phyloP scores from a whole-genome alignment of 2,888 invertebrate genomes.

The Copidosoma aretas region DNA sequence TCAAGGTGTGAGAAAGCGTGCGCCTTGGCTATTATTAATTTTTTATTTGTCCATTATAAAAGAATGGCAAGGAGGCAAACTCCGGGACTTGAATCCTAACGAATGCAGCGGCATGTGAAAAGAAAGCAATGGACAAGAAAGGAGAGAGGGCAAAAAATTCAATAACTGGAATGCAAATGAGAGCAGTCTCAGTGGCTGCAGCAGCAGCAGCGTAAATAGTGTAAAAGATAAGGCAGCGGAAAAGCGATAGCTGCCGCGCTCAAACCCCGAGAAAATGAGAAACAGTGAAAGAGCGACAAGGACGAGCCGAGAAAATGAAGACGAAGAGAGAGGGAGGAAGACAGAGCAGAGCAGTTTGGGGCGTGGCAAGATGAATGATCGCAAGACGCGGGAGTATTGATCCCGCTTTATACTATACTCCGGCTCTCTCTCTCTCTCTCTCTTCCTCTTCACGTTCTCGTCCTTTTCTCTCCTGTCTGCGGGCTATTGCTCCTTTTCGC shows the following conservation, averaged over 20 bases:
- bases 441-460: slow-evolving; percentile 29
- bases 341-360: slow-evolving; percentile 57
- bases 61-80: too few relatives aligned
- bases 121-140: too few relatives aligned
- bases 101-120: too few relatives aligned
- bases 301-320: not conserved
- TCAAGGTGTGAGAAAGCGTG: too few relatives aligned
- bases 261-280: not conserved
- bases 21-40: too few relatives aligned
- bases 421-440: slow-evolving; percentile 47
- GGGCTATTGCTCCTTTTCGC: too few relatives aligned
- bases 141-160: too few relatives aligned
- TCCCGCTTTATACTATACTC: slow-evolving; percentile 53
- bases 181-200: too few relatives aligned
- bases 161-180: too few relatives aligned
- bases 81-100: too few relatives aligned
- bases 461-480: not conserved
- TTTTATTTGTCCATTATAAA: too few relatives aligned
- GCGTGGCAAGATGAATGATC: slow-evolving; percentile 64
- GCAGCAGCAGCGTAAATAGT: too few relatives aligned
- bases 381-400: slow-evolving; percentile 63
- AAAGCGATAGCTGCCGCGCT: not conserved
- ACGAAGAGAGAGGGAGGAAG: slow-evolving; percentile 39
- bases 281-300: slow-evolving; percentile 15
- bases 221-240: not conserved